A percentile compares a stretch with the other conserved stretches of the same genome.
Evolutionary conservation across 2,113 vertebrate species (phyloP).

Genomic region (Pan paniscus): DNA sequence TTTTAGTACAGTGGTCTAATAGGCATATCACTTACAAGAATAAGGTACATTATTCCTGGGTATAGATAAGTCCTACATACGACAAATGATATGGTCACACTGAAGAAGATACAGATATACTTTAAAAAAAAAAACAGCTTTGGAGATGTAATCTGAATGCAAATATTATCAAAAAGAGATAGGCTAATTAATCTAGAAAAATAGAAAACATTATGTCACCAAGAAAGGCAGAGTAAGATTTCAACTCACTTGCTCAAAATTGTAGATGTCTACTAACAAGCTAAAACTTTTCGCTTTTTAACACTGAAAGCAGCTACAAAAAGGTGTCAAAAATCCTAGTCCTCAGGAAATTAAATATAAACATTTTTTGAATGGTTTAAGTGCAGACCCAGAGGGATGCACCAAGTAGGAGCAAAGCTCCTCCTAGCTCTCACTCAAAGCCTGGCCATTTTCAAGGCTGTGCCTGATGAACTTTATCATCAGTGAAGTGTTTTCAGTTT

Average conservation of each 20-base stretch:
- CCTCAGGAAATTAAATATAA: not conserved
- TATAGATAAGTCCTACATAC: not conserved
- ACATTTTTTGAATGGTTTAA: not conserved
- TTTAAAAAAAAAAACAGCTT: not conserved
- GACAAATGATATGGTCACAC: not conserved
- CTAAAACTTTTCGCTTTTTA: constrained; percentile 12
- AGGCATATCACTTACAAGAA: not conserved
- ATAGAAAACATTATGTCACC: not conserved
- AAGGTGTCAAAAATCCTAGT: not conserved
- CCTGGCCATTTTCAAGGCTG: not conserved
- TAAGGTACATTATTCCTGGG: not conserved
- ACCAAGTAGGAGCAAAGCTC: not conserved
- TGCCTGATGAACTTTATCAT: not conserved
- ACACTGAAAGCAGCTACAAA: not conserved
- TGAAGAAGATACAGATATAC: not conserved
- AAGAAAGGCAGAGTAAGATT: not conserved
- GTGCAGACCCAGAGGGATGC: not conserved
- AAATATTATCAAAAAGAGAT: not conserved
- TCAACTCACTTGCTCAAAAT: not conserved
- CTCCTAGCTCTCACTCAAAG: not conserved
- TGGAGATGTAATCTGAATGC: not conserved
- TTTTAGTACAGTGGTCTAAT: not conserved
- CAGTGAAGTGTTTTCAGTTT: not conserved
- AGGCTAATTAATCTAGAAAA: not conserved
- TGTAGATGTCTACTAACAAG: not conserved